These are phyloP conservation scores for Rapana venosa DNA, from an alignment of 2,888 invertebrate species.

Conservation along the genomic window DNA sequence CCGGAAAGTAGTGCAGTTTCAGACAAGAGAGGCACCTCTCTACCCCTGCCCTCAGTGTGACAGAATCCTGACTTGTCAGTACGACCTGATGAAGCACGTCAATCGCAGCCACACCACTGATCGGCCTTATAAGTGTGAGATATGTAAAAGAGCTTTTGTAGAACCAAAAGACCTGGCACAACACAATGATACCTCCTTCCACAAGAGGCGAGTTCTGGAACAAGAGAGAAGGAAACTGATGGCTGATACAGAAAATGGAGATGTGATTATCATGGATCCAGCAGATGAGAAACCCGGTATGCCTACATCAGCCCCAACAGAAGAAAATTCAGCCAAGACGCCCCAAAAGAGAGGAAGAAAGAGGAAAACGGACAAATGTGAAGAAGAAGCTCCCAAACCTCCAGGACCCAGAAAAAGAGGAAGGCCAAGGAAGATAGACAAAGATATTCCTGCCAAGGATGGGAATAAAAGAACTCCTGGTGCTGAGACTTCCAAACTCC, in stretches of 20 bases:
- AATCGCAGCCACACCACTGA: constrained; percentile 44
- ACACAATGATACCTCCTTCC: constrained; percentile 47
- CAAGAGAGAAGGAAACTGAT: constrained; percentile 17
- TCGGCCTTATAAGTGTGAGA: constrained; percentile 46
- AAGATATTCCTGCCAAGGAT: background rate
- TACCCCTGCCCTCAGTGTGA: constrained; percentile 53
- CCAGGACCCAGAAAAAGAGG: background rate
- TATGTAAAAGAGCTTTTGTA: constrained; percentile 59
- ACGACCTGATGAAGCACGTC: constrained; percentile 43
- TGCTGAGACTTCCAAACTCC: background rate
- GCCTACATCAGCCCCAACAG: background rate
- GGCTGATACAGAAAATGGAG: background rate
- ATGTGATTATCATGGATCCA: background rate
- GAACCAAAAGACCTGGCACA: constrained; percentile 50
- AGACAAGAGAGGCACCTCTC: constrained; percentile 57
- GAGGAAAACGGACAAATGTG: background rate
- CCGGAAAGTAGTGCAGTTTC: constrained; percentile 53
- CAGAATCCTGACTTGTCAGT: constrained; percentile 44
- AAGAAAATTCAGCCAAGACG: constrained; percentile 41
- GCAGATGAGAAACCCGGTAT: background rate
- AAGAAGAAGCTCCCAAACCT: background rate
- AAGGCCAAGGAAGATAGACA: constrained; percentile 13
- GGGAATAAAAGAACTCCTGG: background rate
- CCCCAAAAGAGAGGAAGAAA: background rate
- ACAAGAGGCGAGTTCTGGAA: constrained; percentile 29